phyloP scores from a whole-genome alignment of 2,797 vertebrate species.

The Xenops minutus region DNA sequence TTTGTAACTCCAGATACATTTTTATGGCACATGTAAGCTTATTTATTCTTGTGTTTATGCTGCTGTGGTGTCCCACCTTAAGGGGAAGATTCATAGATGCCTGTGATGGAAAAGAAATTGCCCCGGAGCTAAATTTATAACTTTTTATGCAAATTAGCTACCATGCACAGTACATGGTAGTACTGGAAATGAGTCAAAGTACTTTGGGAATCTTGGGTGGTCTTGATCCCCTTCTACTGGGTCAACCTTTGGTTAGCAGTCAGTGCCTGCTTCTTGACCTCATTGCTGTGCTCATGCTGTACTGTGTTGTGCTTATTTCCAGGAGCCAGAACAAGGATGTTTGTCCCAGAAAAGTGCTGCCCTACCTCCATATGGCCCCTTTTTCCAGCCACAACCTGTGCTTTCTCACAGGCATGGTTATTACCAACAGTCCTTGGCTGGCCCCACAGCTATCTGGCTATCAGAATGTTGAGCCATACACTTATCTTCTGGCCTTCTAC shows the following conservation, averaged over 20 bases:
- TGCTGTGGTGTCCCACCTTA: neutral
- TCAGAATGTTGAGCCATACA: neutral
- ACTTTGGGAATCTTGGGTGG: accelerated
- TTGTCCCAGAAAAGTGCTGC: neutral
- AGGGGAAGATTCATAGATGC: neutral
- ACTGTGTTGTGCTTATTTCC: neutral
- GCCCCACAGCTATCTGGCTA: neutral
- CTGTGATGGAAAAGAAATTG: neutral
- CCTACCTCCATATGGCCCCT: neutral
- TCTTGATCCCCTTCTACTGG: neutral
- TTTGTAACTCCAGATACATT: neutral
- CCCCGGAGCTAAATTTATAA: neutral
- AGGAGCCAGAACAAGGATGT: neutral
- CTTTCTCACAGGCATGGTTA: neutral
- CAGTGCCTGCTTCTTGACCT: neutral
- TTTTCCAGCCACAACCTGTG: neutral
- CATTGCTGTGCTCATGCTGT: neutral
- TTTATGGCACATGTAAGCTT: neutral
- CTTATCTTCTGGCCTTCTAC: neutral
- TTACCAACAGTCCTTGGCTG: neutral
- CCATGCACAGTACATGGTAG: neutral
- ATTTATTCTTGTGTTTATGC: neutral
- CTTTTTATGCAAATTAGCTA: neutral
- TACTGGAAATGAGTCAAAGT: neutral
- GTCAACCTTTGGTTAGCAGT: neutral